Base-by-base conservation (phyloP, 2,888 invertebrate species). In the Pyrocoelia pectoralis region DNA sequence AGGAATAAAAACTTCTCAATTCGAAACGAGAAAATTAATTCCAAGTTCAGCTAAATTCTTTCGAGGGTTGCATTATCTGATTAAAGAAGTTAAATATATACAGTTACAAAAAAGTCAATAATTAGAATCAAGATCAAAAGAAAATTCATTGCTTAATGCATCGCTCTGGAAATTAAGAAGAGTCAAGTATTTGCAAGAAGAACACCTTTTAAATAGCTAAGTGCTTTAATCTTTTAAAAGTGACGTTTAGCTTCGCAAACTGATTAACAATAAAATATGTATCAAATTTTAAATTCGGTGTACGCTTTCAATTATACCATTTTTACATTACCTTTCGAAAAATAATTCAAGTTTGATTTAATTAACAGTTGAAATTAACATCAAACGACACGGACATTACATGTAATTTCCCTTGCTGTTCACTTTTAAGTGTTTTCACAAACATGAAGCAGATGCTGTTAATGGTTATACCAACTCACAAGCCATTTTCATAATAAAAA, bases 1-100 rank as follows among this genome's bases (percentile, higher is more conserved):
- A 51, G 57, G 65, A 65, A 65, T 61, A 65, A 65, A 61, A 65
- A 65, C 56, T 65, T 65, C 38, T 51, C 53, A 65, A 65, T 61
- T 64, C 59, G 59, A 51, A 56, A 59, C 59, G 60, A 53, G 60
- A 57, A 65, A 65, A 65, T 65, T 65, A 65, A 65, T 65, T 65
- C 56, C 55, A 65, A 61, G 52, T 61, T 61, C 48, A 5, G 49
- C 60, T 56, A 65, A 65, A 60, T 65, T 65, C 59, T 64, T 59
- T 50, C 61, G 65, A 55, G 58, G 60, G 56, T 57, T 65, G 38
- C 54, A 48, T 65, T 65, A 65, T 65, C 61, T 61, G 65, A 65
- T 65, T 65, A 65, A 46, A 49, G 51, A 55, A 59, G 59, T 63
- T 63, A 63, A 63, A 63, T 63, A 63, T 59, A 64, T 64, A 59